These are phyloP conservation scores for Serripes groenlandicus DNA, from an alignment of 2,888 invertebrate species.

Conservation along the genomic window DNA sequence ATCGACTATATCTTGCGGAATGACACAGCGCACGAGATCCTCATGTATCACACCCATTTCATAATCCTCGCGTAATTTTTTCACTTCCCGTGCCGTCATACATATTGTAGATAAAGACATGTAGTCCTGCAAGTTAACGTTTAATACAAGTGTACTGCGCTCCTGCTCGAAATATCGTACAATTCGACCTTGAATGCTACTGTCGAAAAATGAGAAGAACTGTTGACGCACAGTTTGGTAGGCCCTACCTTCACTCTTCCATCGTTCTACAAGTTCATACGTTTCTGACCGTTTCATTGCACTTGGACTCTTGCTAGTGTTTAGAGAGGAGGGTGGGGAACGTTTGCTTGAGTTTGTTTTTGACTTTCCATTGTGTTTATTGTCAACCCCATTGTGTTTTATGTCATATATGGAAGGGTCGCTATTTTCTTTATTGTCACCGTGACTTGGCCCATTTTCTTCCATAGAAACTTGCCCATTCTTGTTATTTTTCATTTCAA, in stretches of 20 bases:
- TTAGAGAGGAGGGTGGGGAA: constrained; percentile 57
- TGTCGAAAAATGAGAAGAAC: constrained; percentile 70
- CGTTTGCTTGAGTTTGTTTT: constrained; percentile 33
- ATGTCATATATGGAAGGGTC: constrained; percentile 54
- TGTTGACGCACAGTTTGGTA: constrained; percentile 60
- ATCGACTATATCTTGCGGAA: constrained; percentile 72
- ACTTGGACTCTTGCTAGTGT: constrained; percentile 30
- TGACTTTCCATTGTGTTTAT: constrained; percentile 16
- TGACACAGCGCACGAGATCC: constrained; percentile 75
- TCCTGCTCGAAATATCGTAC: constrained; percentile 85
- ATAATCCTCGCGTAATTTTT: constrained; percentile 76
- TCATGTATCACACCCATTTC: constrained; percentile 74
- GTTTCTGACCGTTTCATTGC: constrained; percentile 64
- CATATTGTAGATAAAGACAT: constrained; percentile 82
- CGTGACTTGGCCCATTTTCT: not conserved
- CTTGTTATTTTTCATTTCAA: constrained; percentile 58
- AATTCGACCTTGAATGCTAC: constrained; percentile 73
- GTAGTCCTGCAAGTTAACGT: constrained; percentile 76
- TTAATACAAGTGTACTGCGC: constrained; percentile 82
- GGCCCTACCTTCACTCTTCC: constrained; percentile 64
- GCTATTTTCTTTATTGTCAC: constrained; percentile 63
- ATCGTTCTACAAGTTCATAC: constrained; percentile 65
- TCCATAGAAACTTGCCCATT: constrained; percentile 43
- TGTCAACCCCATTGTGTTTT: constrained; percentile 43
- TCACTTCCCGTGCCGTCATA: constrained; percentile 79